These are phyloP conservation scores for Desmophyllum pertusum DNA, from an alignment of 92 coral and sea anemone species.

Conservation along the genomic window DNA sequence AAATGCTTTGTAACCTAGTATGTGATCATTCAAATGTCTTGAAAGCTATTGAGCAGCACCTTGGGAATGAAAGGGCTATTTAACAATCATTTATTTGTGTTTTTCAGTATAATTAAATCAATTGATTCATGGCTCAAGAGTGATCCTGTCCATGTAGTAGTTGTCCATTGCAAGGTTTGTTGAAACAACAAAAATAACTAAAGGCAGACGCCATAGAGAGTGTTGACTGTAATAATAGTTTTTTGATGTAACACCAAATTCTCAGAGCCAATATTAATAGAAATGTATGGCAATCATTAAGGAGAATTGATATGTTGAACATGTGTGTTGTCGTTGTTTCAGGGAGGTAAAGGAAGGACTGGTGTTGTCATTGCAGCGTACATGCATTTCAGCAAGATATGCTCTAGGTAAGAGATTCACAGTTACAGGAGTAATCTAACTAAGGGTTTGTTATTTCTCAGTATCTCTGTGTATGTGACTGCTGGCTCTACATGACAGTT, in stretches of 20 bases:
- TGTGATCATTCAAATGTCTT: no score
- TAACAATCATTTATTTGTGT: not conserved
- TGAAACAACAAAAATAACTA: no score
- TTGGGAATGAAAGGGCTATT: conserved; percentile 55
- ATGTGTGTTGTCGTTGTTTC: not conserved
- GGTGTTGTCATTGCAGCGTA: conserved; percentile 99
- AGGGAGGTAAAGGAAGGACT: conserved; percentile 99
- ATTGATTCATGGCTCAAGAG: conserved; percentile 97
- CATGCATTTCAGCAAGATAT: conserved; percentile 97
- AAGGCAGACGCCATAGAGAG: no score
- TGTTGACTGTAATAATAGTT: no score
- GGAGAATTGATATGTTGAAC: not conserved
- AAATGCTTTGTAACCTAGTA: no score
- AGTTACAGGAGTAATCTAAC: no score
- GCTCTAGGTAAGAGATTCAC: conserved; percentile 93
- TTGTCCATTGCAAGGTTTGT: conserved; percentile 96
- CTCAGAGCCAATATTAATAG: not conserved
- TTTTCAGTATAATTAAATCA: conserved; percentile 95
- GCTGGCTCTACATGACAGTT: no score
- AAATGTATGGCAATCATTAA: not conserved
- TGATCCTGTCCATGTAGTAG: conserved; percentile 92
- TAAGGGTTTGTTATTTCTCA: no score
- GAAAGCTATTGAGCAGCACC: no score
- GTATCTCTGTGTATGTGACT: no score
- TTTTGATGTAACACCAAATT: not conserved